A percentile compares a stretch with the other conserved stretches of the same genome.
These are phyloP conservation scores for Octomys mimax DNA, from an alignment of 2,797 vertebrate genomes.

Conservation along the genomic window DNA sequence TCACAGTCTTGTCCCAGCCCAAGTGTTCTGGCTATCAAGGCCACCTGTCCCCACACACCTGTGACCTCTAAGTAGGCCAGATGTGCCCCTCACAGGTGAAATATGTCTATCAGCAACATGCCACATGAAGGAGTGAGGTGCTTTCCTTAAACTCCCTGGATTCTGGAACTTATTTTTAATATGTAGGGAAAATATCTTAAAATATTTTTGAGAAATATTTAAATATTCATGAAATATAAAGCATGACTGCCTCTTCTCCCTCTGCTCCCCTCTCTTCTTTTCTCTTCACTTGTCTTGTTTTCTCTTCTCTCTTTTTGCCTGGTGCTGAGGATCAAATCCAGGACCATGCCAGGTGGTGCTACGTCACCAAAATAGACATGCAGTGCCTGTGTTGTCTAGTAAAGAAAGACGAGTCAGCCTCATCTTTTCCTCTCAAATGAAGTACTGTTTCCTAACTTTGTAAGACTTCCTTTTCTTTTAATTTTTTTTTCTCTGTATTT, in stretches of 20 bases:
- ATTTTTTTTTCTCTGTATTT: no score
- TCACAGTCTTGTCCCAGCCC: neutral
- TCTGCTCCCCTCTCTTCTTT: no score
- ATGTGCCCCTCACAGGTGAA: neutral
- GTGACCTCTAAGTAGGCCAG: conserved; percentile 60
- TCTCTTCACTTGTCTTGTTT: neutral
- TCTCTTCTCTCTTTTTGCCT: neutral
- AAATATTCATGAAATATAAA: neutral
- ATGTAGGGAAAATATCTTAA: conserved; percentile 1
- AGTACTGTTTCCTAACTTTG: conserved; percentile 19
- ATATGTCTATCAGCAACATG: neutral
- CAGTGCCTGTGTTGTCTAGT: neutral
- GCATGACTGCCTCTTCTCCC: neutral
- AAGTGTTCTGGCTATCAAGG: neutral
- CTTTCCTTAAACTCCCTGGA: conserved; percentile 39
- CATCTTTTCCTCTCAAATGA: neutral
- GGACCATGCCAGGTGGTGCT: neutral
- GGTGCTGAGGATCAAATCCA: neutral
- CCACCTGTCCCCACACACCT: conserved; percentile 71
- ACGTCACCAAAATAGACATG: no score
- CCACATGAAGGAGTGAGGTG: neutral
- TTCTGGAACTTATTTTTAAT: conserved; percentile 21
- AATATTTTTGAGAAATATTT: no score
- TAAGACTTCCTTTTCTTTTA: neutral
- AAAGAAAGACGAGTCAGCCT: neutral